Evolutionary conservation across 2,113 vertebrate species (phyloP), one percentile per base, ranked within the genome.

Genomic region (Corythaixoides concolor): DNA sequence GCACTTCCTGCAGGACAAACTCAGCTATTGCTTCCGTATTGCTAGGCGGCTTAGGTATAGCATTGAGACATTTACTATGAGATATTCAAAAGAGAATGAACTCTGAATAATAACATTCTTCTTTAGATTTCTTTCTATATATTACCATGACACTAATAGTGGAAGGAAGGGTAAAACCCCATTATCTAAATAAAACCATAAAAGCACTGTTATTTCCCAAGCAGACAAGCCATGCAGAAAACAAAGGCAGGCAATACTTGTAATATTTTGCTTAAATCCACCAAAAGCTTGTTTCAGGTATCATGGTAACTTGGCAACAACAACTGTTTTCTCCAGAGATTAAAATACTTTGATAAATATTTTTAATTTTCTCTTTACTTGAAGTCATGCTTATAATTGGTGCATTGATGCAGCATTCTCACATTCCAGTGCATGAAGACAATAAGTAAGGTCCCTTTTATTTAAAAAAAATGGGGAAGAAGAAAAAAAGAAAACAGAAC

Each of bases 331-430:
- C 80, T 85, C 88, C 72, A 90, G 86, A 93, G 35, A 94, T 49
- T 62, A 95, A 97, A 96, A 77, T 67, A 76, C 68, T 88, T 96
- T 97, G 97, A 98, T 93, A 96, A 95, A 98, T 93, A 89, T 83
- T 41, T 98, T 97, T 98, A 90, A 98, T 98, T 98, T 97, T 88
- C 92, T 89, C 35, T 53, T 73, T 77, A 79, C 94, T 97, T 55
- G 35, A 88, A 97, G 92, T 89, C 82, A 82, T 80, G 20, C 26
- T 85, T 32, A 13, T 69, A 94, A 87, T 76, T 87, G 59, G 56
- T 62, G 43, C 68, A 37, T 50, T 43, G 91, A 94, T 18, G 17
- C 20, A 37, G 83, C 60, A 77, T 79, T 93, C 80, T 88, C 21
- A 80, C 49, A 77, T 85, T 94, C 39, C 62, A 69, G 58, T 39